Evolutionary conservation across 1,140 invertebrate species (phyloP), one percentile per base, ranked within the genome.

Genomic region (Ylistrum balloti): DNA sequence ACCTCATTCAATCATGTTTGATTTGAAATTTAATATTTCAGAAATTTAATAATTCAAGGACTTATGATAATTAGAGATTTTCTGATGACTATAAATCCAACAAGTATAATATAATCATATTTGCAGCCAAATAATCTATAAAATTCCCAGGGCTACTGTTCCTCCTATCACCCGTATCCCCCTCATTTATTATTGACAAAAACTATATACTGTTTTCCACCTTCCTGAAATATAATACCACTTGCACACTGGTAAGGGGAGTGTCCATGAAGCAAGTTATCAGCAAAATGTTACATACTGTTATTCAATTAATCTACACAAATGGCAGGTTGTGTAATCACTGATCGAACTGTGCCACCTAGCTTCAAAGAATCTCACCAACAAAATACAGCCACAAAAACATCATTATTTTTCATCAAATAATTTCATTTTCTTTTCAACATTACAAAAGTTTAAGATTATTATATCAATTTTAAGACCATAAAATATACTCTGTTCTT

Each of bases 11-110:
- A 74, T 74, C 56, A n/a, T 9, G 22, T 5, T 74, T 74, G 56
- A 74, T 74, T 74, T 74, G 56, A 74, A 74, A 74, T 74, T 28
- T 74, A 74, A 74, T 74, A 74, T 74, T 74, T 74, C 22, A 28
- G 56, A 74, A 74, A 0, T 28, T 74, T 28, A 28, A 74, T 74
- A 28, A 74, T 74, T 74, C 56, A 74, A n/a, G n/a, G n/a, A n/a
- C 56, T 74, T 28, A 74, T 74, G 56, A 74, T 74, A 28, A 28
- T 9, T 9, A 17, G 17, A 45, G 20, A 17, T 1, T 13, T 17
- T 45, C 56, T 28, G 5, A 17, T n/a, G 56, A 28, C n/a, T 74
- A 74, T 74, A 74, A 74, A 28, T 74, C n/a, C 22, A 74, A 45
- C 56, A 2, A 74, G 56, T 1, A 28, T 28, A 74, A 74, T 74